phyloP scores from a whole-genome alignment of 2,113 vertebrate species.

The Brienomyrus brachyistius region DNA sequence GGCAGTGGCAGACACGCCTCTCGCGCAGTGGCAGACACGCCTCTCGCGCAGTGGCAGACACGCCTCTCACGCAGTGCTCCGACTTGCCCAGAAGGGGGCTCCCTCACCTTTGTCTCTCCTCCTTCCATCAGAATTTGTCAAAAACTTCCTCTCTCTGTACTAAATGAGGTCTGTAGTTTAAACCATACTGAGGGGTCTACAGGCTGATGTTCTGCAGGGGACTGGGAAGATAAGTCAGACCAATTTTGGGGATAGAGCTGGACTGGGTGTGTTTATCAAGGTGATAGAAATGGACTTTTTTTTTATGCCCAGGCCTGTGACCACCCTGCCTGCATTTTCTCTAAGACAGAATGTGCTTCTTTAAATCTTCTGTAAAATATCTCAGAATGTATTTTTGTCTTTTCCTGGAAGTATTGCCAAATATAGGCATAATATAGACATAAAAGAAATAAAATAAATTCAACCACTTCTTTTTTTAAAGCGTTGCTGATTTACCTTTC shows the following conservation, averaged over 20 bases:
- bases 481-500: background rate
- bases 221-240: conserved; percentile 17
- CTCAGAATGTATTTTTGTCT: background rate
- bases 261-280: background rate
- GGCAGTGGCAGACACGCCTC: background rate
- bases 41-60: background rate
- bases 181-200: conserved; percentile 46
- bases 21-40: background rate
- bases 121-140: background rate
- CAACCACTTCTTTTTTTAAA: background rate
- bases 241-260: background rate
- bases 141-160: conserved; percentile 27
- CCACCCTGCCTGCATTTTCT: background rate
- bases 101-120: background rate
- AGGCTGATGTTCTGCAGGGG: conserved; percentile 41
- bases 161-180: conserved; percentile 57
- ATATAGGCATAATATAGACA: too few species aligned
- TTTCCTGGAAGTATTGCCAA: background rate
- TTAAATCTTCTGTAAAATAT: background rate
- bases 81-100: background rate
- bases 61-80: background rate
- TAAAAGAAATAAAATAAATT: background rate
- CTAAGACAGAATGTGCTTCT: background rate
- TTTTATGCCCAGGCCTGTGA: background rate
- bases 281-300: background rate